Conservation (phyloP, 2,113 vertebrate species). For the Cyprinodon tularosa region DNA sequence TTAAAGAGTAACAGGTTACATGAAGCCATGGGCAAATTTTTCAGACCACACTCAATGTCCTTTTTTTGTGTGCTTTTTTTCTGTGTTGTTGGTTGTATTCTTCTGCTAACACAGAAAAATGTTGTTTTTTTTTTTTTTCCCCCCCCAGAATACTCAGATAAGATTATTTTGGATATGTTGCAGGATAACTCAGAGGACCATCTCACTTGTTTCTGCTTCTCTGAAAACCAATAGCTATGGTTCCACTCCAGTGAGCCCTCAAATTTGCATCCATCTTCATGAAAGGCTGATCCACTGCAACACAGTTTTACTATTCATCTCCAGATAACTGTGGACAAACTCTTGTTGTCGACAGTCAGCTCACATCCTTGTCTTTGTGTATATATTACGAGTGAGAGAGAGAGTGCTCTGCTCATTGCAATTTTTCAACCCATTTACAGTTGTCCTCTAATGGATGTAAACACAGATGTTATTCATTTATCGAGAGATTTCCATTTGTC, state of each 20-base stretch:
- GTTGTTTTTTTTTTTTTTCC: no score
- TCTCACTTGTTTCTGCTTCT: background rate
- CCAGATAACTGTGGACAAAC: background rate
- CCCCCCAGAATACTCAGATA: background rate
- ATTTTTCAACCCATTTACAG: background rate
- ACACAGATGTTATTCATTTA: background rate
- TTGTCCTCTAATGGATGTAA: background rate
- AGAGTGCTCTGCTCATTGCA: background rate
- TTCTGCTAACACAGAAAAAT: no score
- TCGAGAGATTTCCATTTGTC: no score
- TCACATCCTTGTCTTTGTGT: background rate
- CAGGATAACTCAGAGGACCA: background rate
- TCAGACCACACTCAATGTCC: no score
- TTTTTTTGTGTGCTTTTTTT: no score
- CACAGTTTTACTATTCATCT: background rate
- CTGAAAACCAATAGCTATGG: background rate
- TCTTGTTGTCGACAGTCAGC: background rate
- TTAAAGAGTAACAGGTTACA: no score
- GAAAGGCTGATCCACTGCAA: background rate
- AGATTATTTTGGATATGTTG: background rate
- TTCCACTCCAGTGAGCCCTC: background rate
- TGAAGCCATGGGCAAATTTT: no score
- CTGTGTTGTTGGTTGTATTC: no score
- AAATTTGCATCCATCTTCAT: constrained; percentile 6
- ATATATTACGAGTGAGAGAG: background rate